Base-by-base conservation (phyloP, 2,888 invertebrate species). In the Lamproptera curius region DNA sequence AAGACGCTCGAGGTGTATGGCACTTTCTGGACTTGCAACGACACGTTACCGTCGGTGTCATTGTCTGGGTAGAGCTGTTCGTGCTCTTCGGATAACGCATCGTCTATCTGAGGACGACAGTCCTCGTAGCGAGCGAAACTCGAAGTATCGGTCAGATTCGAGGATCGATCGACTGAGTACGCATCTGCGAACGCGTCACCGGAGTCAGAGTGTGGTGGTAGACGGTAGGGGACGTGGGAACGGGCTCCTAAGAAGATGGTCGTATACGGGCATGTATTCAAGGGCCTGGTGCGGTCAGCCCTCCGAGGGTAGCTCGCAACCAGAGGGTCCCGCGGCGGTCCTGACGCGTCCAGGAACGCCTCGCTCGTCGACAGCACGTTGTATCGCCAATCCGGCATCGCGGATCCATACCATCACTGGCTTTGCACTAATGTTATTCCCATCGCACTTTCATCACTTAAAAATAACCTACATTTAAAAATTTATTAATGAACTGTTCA, bases 361-460 rank as follows among this genome's bases (percentile, higher is more conserved):
- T 88, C 88, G 71, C 83, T 87, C 63, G 88, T 86, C 59, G 88
- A 88, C 63, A 88, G 73, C 64, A 88, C 86, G 75, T 88, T 88
- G 80, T 88, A 86, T 60, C 88, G 83, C 88, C 88, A 88, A 70
- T 88, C 88, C 61, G 88, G 88, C 88, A 88, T 88, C 62, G 73
- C 81, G 68, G 60, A 71, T 63, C 60, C 67, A 62, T 69, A 79
- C 71, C 83, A 85, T 84, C 75, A 84, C 85, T 79, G 65, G 57
- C 43, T 53, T 47, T n/a, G 55, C 61, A 65, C 66, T 55, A 57
- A 60, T 53, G 58, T 57, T 59, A 64, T 62, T 51, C 57, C 59
- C 67, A 69, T 69, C 55, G 63, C 65, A 55, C 57, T 50, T 55
- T 61, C 58, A 53, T 59, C 15, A 14, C 48, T 65, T 57, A 56